Base-by-base conservation (phyloP, 2,888 invertebrate species). In the Idaea aversata region DNA sequence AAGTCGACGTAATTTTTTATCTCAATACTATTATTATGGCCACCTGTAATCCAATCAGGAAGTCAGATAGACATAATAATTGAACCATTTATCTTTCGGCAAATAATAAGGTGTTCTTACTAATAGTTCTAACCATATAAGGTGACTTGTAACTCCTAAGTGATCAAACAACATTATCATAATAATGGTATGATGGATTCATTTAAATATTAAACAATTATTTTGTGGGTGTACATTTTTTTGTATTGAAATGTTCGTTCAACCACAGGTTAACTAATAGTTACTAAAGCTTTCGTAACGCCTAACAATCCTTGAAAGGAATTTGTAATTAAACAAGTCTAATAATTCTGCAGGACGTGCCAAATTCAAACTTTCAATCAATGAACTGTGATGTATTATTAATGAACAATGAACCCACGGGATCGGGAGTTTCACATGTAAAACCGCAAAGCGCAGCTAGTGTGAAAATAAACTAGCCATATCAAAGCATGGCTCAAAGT, bases 161-260 rank as follows among this genome's bases (percentile, higher is more conserved):
- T 78, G 76, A 82, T 85, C 79, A 79, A 76, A 79, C 78, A 74
- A 77, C 76, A 86, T 87, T 87, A 77, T 77, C 86, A 85, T 86
- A 10, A 82, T 83, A 85, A 84, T 85, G 74, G 79, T 71, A 47
- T 5, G n/a, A 68, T 60, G n/a, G 63, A 15, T 47, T 47, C 4
- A 47, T 47, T 10, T 47, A 13, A 47, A 47, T 47, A 47, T 7
- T 47, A 47, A 47, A 47, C 47, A 13, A 47, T 47, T 47, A 47
- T 10, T 47, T 47, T 47, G 47, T 47, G 47, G 47, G 47, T 10
- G 47, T 47, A 10, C 47, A 47, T 47, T 47, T 47, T 25, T 47
- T 47, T 47, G 47, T 7, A 47, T 47, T 47, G 47, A 47, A 47
- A 13, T 47, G 10, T 47, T 47, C 13, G 5, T 13, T 47, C 10